Conservation (phyloP, 2,113 vertebrate species). For the Gymnorhina tibicen region DNA sequence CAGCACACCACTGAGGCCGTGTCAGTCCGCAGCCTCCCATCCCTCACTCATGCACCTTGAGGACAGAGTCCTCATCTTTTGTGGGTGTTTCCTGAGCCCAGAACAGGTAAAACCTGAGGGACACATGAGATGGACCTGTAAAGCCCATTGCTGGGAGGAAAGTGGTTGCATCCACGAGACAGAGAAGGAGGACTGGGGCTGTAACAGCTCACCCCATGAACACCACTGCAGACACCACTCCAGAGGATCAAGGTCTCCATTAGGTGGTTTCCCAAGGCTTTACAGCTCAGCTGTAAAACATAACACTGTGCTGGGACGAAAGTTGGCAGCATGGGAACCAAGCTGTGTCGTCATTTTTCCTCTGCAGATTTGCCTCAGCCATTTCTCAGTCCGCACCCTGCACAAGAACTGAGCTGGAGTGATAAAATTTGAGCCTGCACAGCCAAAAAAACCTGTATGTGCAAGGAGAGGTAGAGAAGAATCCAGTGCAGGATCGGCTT, state of each 20-base stretch:
- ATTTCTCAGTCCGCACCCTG: background rate
- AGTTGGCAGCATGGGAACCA: background rate
- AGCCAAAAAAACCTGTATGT: background rate
- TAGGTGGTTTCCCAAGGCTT: background rate
- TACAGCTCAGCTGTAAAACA: background rate
- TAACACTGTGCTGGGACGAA: background rate
- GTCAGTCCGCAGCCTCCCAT: background rate
- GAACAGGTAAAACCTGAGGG: background rate
- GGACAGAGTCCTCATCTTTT: background rate
- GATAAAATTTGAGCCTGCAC: background rate
- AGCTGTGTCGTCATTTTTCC: background rate
- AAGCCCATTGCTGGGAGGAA: background rate
- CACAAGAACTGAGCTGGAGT: background rate
- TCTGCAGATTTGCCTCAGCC: background rate
- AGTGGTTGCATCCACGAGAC: accelerated
- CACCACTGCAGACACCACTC: background rate
- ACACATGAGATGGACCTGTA: background rate
- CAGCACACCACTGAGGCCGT: background rate
- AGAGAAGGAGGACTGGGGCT: background rate
- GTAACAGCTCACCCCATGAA: background rate
- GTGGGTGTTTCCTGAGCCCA: background rate
- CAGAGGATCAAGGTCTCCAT: background rate
- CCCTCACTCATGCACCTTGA: background rate
- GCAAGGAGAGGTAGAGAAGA: background rate
- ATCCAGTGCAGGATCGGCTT: background rate